Percentiles rank a stretch among this genome's conserved stretches.
Conservation (phyloP, 2,113 vertebrate genomes). For the Helogale parvula region DNA sequence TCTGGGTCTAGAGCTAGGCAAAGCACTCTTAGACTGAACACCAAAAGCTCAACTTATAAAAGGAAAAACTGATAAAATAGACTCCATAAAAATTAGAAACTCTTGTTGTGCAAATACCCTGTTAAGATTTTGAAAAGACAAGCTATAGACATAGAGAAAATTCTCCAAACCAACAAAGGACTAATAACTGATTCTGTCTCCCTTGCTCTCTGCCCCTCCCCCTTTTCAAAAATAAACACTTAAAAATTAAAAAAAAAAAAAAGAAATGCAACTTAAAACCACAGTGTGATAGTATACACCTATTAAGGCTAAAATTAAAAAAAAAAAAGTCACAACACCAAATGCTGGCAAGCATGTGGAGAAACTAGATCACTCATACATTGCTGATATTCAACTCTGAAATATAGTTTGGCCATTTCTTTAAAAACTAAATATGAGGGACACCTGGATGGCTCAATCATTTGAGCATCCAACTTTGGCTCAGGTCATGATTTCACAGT, state of each 20-base stretch:
- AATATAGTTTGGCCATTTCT: background rate
- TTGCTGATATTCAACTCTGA: background rate
- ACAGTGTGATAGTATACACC: background rate
- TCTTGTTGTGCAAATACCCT: background rate
- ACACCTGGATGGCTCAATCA: no score
- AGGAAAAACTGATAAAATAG: background rate
- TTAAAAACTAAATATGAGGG: background rate
- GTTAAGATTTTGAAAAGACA: background rate
- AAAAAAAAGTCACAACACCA: background rate
- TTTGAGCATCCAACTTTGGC: no score
- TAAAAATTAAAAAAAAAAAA: no score
- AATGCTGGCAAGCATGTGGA: background rate
- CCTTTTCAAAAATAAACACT: no score
- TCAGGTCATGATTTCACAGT: no score
- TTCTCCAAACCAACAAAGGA: background rate
- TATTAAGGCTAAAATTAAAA: background rate
- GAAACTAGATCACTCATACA: background rate
- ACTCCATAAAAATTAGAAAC: background rate
- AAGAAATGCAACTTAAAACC: conserved; percentile 7
- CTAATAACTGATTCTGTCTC: background rate
- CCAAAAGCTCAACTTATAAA: background rate
- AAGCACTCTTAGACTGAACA: background rate
- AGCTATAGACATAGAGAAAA: background rate
- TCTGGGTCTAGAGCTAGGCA: background rate
- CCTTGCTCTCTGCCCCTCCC: no score